Conservation (phyloP, 1,140 invertebrate genomes). For the Metopolophium dirhodum region DNA sequence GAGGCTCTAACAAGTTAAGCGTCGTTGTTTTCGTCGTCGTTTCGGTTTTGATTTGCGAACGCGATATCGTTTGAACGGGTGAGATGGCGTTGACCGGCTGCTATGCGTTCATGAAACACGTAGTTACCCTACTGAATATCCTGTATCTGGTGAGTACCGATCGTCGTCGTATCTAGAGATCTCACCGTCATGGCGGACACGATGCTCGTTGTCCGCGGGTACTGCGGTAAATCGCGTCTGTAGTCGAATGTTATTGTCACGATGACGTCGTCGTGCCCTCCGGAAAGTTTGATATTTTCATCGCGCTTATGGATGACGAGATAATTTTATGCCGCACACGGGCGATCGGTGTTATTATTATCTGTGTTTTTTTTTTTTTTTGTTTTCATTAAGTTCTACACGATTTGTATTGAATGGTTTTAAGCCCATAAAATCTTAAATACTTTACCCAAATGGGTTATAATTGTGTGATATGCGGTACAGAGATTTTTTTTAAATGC, state of each 20-base stretch:
- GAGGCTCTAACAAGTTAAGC: not conserved
- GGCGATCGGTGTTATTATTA: not conserved
- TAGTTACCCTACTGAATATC: constrained; percentile 74
- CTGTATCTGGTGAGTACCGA: constrained; percentile 74
- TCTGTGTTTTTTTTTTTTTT: not conserved
- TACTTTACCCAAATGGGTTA: not conserved
- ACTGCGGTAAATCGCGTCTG: not conserved
- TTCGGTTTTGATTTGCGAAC: not conserved
- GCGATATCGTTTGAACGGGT: not conserved
- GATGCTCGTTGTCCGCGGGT: not conserved
- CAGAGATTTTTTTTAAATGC: not conserved
- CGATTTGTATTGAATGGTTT: not conserved
- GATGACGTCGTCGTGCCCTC: not conserved
- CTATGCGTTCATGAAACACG: constrained; percentile 74
- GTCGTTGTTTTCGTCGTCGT: not conserved
- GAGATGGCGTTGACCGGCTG: constrained; percentile 72
- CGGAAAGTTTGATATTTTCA: too few relatives aligned
- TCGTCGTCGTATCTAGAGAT: not conserved
- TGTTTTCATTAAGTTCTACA: not conserved
- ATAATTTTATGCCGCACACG: not conserved
- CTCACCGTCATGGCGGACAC: not conserved
- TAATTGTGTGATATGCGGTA: too few relatives aligned
- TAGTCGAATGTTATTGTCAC: not conserved
- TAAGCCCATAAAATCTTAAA: not conserved
- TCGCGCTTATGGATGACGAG: too few relatives aligned